phyloP scores from a whole-genome alignment of 30 jellyfish, hydroid and myxozoan species.

The Pseudorhiza aurosa region DNA sequence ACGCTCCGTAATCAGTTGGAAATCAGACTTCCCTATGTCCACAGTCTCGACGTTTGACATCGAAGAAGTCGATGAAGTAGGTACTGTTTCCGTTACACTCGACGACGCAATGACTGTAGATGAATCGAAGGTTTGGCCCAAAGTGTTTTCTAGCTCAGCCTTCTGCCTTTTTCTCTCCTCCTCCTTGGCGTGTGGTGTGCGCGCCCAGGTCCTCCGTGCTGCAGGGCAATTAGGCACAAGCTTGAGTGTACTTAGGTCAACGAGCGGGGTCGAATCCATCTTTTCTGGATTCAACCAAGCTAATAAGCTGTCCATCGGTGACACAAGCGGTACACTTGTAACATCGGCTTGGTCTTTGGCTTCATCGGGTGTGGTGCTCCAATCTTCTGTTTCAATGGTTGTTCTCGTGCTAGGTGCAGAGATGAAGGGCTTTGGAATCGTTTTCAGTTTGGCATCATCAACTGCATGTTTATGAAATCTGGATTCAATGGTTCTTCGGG shows the following conservation, averaged over 20 bases:
- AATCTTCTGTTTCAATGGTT: neutral
- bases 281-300: neutral
- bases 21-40: neutral
- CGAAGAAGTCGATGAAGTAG: neutral
- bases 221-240: conserved; percentile 32
- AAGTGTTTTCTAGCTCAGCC: neutral
- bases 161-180: neutral
- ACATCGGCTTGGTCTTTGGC: neutral
- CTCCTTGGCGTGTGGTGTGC: conserved; percentile 62
- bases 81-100: neutral
- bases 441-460: too few species aligned
- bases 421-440: neutral
- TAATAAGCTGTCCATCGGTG: neutral
- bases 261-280: conserved; percentile 22
- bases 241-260: neutral
- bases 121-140: neutral
- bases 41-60: neutral
- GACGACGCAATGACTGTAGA: neutral
- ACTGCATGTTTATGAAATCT: too few species aligned
- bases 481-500: too few species aligned
- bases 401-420: neutral
- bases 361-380: neutral
- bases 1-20: neutral
- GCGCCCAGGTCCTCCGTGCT: conserved; percentile 52
- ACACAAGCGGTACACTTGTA: neutral